A percentile compares a stretch with the other conserved stretches of the same genome.
Conservation (phyloP, 2,888 invertebrate species). For the Chouioia cunea region DNA sequence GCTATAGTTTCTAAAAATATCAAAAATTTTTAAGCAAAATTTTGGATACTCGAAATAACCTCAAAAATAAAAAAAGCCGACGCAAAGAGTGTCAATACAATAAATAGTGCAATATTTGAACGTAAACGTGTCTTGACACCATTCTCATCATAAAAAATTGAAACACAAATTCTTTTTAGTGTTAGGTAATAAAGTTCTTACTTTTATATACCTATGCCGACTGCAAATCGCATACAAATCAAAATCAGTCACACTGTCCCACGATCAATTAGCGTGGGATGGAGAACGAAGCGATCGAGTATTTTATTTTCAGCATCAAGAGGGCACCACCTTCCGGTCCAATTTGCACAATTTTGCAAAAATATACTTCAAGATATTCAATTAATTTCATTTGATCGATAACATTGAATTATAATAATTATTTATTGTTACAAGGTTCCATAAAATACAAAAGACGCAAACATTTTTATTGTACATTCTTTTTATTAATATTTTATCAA, state of each 20-base stretch:
- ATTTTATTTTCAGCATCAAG: slow-evolving; percentile 4
- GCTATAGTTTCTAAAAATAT: not conserved
- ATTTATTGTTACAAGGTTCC: not conserved
- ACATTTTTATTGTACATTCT: slow-evolving; percentile 16
- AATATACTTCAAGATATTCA: too few species aligned
- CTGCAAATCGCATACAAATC: slow-evolving; percentile 43
- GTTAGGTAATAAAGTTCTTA: slow-evolving; percentile 2
- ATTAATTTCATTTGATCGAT: too few species aligned
- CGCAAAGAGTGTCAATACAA: not conserved
- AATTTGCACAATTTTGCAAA: not conserved
- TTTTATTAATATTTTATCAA: slow-evolving; percentile 32
- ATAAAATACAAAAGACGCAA: not conserved
- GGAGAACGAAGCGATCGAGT: slow-evolving; percentile 34
- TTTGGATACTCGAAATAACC: slow-evolving; percentile 35
- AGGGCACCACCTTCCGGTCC: slow-evolving; percentile 28
- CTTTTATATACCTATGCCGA: slow-evolving; percentile 36
- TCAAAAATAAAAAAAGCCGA: slow-evolving; percentile 32
- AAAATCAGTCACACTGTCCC: slow-evolving; percentile 24
- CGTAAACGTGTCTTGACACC: not conserved
- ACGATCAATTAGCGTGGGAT: slow-evolving; percentile 44
- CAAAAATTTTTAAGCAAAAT: not conserved
- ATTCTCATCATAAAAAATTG: not conserved
- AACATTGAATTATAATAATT: too few species aligned
- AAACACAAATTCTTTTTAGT: not conserved
- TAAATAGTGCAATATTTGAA: not conserved